Conservation (phyloP, 2,113 vertebrate species). For the Mixornis gularis region DNA sequence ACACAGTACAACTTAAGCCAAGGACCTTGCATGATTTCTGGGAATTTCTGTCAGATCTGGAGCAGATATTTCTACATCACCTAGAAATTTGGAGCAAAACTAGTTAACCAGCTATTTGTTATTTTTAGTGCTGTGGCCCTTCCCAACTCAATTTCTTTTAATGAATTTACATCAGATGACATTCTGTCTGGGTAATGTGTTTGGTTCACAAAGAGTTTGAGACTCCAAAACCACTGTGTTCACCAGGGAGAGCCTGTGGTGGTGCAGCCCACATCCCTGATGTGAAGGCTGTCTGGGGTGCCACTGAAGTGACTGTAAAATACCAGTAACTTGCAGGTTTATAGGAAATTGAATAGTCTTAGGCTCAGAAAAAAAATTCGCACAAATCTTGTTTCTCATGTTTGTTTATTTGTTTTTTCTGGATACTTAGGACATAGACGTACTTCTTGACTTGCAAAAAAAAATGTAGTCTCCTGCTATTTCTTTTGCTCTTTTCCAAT, state of each 20-base stretch:
- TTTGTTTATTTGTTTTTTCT: neutral
- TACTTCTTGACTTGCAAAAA: neutral
- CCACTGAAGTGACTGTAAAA: neutral
- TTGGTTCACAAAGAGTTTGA: neutral
- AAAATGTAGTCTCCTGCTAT: neutral
- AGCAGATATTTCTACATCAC: neutral
- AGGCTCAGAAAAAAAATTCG: neutral
- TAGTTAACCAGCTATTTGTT: neutral
- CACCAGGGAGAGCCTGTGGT: neutral
- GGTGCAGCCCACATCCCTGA: neutral
- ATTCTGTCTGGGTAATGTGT: neutral
- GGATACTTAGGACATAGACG: neutral
- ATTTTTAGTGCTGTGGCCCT: neutral
- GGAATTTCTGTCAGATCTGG: neutral
- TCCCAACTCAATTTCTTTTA: neutral
- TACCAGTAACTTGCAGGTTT: neutral
- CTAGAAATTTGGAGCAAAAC: neutral
- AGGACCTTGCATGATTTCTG: neutral
- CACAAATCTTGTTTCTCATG: neutral
- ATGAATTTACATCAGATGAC: neutral
- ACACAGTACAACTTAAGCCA: neutral
- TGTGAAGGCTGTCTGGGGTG: rapidly evolving
- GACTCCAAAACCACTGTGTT: neutral
- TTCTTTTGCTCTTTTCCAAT: neutral
- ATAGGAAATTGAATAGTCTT: neutral